Conservation (phyloP, 2,888 invertebrate genomes). For the Parascotia fuliginaria region DNA sequence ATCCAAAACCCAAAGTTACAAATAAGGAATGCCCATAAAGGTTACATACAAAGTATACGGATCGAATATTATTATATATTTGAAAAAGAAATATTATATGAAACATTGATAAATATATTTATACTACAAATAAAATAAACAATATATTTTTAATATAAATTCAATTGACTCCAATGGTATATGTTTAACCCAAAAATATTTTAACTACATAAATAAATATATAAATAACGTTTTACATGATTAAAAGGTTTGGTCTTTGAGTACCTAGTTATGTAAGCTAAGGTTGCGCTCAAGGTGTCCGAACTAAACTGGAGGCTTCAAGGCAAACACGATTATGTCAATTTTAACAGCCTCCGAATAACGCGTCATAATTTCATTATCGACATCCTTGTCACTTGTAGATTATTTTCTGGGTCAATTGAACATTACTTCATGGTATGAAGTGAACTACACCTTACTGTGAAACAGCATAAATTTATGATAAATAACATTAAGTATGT, state of each 20-base stretch:
- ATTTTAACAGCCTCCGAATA: slow-evolving; percentile 38
- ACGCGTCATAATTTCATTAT: slow-evolving; percentile 18
- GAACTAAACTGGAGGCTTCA: slow-evolving; percentile 39
- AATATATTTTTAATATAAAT: neutral
- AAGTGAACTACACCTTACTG: neutral
- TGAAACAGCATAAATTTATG: too few relatives aligned
- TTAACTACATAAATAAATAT: neutral
- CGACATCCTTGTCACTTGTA: slow-evolving; percentile 35
- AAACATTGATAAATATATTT: neutral
- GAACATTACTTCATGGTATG: neutral
- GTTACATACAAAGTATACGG: too few relatives aligned
- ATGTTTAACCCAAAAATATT: too few relatives aligned
- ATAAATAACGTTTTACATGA: neutral
- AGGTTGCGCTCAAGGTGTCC: slow-evolving; percentile 42
- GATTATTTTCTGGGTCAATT: slow-evolving; percentile 23
- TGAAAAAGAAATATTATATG: neutral
- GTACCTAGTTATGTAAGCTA: slow-evolving; percentile 17
- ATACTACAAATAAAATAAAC: neutral
- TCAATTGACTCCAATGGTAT: neutral
- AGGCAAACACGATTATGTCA: slow-evolving; percentile 51
- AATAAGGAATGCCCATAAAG: neutral
- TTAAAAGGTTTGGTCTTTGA: slow-evolving; percentile 2
- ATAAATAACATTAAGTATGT: too few relatives aligned
- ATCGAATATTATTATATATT: too few relatives aligned
- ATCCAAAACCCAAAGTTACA: neutral